Percentiles rank a stretch among this genome's conserved stretches.
phyloP scores from a whole-genome alignment of 1,140 invertebrate genomes.

The Cyclargus thomasi region DNA sequence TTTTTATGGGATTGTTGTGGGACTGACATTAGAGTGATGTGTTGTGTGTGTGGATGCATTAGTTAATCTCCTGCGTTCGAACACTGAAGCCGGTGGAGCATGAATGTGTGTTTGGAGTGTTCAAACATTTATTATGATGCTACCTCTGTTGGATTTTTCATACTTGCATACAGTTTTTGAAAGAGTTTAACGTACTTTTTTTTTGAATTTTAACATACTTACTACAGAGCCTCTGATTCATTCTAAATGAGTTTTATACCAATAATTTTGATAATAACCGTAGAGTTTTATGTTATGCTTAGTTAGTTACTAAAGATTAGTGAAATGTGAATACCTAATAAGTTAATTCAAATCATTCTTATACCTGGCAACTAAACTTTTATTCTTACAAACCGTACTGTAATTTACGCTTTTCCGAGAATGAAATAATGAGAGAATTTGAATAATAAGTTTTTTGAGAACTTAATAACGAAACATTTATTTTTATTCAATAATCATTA shows the following conservation, averaged over 20 bases:
- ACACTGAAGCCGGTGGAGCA: background rate
- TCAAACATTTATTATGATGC: constrained; percentile 8
- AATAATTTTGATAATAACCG: no score
- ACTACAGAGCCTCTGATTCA: no score
- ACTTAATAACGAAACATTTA: no score
- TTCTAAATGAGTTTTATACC: no score
- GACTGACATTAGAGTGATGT: background rate
- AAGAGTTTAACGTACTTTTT: constrained; percentile 7
- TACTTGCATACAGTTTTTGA: constrained; percentile 14
- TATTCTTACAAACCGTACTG: background rate
- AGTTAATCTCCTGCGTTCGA: background rate
- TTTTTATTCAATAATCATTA: no score
- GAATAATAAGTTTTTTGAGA: background rate
- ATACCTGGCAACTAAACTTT: background rate
- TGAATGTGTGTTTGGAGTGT: background rate
- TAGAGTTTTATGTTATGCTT: no score
- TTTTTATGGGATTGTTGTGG: constrained; percentile 5
- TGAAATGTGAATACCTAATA: no score
- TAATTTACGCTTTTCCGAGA: background rate
- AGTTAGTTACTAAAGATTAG: background rate
- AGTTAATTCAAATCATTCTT: background rate
- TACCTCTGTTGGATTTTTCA: background rate
- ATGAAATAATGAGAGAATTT: background rate
- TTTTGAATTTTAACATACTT: no score
- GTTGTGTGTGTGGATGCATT: constrained; percentile 9